Percentiles rank a stretch among this genome's conserved stretches.
phyloP scores from a whole-genome alignment of 2,888 invertebrate genomes.

The Tenthredo notha region DNA sequence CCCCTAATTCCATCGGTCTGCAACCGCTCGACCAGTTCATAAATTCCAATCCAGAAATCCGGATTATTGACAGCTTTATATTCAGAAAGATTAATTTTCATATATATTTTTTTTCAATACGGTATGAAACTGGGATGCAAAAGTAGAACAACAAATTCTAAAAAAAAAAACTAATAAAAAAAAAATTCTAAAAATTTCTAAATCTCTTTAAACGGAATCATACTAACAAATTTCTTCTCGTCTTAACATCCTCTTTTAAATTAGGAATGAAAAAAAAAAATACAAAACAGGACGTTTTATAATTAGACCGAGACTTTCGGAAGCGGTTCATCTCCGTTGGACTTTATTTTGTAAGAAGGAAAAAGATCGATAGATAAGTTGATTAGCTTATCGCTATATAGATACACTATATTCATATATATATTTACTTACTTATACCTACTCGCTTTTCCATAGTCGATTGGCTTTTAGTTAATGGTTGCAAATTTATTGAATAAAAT shows the following conservation, averaged over 20 bases:
- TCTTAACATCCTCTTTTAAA: neutral
- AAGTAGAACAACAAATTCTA: neutral
- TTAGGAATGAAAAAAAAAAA: neutral
- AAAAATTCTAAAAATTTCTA: too few relatives aligned
- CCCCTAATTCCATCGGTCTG: neutral
- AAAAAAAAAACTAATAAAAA: too few relatives aligned
- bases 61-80: neutral
- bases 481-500: slow-evolving; percentile 42
- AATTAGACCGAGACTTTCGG: neutral
- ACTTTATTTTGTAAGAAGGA: neutral
- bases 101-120: too few relatives aligned
- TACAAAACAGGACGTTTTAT: neutral
- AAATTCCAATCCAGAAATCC: neutral
- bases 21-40: neutral
- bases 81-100: neutral
- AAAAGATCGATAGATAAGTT: neutral
- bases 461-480: slow-evolving; percentile 25
- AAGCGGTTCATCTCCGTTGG: neutral
- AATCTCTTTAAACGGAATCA: neutral
- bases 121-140: too few relatives aligned
- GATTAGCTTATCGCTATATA: neutral
- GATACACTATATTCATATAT: neutral
- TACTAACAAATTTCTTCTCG: neutral
- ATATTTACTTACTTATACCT: neutral
- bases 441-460: neutral